These are phyloP conservation scores for Julus scanicus DNA, from an alignment of 2,888 invertebrate genomes.

Conservation along the genomic window DNA sequence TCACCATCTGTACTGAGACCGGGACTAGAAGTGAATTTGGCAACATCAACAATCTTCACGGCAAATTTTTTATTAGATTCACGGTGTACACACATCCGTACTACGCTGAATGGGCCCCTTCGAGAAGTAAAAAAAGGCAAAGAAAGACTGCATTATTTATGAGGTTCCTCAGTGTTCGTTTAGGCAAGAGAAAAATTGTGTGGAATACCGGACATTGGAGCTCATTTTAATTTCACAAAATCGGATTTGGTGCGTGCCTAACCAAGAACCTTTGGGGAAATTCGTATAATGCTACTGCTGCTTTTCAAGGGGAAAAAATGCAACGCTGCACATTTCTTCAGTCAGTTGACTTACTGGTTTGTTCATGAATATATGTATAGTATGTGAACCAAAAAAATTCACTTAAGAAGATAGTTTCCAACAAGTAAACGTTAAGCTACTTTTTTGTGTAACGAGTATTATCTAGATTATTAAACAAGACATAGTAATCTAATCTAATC, in stretches of 20 bases:
- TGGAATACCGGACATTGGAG: neutral
- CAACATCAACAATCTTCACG: slow-evolving; percentile 98
- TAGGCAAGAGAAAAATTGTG: neutral
- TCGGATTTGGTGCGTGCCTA: neutral
- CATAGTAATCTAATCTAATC: no score
- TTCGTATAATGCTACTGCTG: neutral
- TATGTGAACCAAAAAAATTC: neutral
- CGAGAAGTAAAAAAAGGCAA: slow-evolving; percentile 55
- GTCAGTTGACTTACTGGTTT: neutral
- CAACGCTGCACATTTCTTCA: neutral
- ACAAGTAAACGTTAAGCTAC: neutral
- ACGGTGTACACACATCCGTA: slow-evolving; percentile 92
- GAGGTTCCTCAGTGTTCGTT: neutral
- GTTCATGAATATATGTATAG: neutral
- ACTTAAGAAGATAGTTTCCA: neutral
- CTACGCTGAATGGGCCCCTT: slow-evolving; percentile 93
- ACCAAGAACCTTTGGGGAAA: slow-evolving; percentile 23
- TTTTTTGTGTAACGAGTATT: neutral
- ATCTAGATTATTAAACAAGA: neutral
- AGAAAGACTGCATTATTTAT: slow-evolving; percentile 46
- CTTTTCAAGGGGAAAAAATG: neutral
- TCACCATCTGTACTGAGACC: slow-evolving; percentile 95
- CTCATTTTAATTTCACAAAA: slow-evolving; percentile 35
- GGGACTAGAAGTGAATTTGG: slow-evolving; percentile 95
- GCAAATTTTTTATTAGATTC: slow-evolving; percentile 96